These are phyloP conservation scores for Characodon lateralis DNA, from an alignment of 2,797 vertebrate genomes.

Conservation along the genomic window DNA sequence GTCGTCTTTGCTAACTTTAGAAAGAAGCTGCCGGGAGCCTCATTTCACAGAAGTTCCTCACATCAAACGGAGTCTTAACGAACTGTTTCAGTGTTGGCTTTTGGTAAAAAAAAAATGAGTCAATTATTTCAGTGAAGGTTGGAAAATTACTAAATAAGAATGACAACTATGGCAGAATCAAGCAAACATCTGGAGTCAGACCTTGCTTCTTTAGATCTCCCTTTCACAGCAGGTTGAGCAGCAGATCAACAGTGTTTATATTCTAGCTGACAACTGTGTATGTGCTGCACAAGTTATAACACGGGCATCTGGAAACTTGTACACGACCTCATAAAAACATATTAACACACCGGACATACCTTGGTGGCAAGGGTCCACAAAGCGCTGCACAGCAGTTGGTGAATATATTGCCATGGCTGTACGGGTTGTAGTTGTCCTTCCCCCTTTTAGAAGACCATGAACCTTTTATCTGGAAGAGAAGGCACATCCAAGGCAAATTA, in stretches of 20 bases:
- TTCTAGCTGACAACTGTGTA: background rate
- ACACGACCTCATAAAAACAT: constrained; percentile 27
- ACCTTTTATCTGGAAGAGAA: constrained; percentile 92
- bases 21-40: constrained; percentile 49
- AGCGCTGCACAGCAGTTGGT: constrained; percentile 96
- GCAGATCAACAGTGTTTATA: background rate
- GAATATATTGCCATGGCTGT: constrained; percentile 96
- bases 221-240: background rate
- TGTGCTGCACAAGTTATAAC: constrained; percentile 12
- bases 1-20: constrained; percentile 49
- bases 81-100: constrained; percentile 38
- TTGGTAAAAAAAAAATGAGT: constrained; percentile 10
- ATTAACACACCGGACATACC: constrained; percentile 69
- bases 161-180: background rate
- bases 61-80: constrained; percentile 53
- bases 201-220: background rate
- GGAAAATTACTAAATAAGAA: constrained; percentile 9
- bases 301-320: background rate
- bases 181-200: background rate
- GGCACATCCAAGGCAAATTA: constrained; percentile 12
- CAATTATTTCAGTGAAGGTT: constrained; percentile 15
- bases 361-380: constrained; percentile 95
- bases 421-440: constrained; percentile 98
- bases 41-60: constrained; percentile 55
- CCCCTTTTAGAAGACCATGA: constrained; percentile 98